Conservation (phyloP, 2,113 vertebrate species). For the Platichthys flesus region DNA sequence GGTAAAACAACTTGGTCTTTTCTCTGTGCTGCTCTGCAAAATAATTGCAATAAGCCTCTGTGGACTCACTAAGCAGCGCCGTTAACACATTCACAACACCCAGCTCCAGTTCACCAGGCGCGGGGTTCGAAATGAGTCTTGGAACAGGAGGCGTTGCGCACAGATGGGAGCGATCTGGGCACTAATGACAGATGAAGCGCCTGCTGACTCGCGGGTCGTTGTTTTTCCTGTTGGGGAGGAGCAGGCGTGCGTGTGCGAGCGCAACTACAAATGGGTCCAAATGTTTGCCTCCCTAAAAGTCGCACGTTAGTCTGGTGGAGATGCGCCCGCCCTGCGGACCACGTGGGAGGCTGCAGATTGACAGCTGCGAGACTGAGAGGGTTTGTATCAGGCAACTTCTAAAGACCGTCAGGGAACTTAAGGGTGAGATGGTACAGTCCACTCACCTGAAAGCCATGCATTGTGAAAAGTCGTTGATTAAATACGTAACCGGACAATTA, state of each 20-base stretch:
- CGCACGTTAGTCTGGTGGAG: constrained; percentile 46
- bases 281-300: constrained; percentile 66
- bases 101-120: constrained; percentile 6
- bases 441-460: not conserved
- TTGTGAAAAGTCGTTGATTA: not conserved
- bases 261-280: constrained; percentile 39
- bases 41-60: not conserved
- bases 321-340: constrained; percentile 77
- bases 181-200: constrained; percentile 25
- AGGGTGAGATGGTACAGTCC: no score
- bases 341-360: constrained; percentile 74
- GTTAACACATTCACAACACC: no score
- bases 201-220: constrained; percentile 33
- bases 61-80: not conserved
- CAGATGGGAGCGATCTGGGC: constrained; percentile 53
- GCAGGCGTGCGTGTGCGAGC: constrained; percentile 33
- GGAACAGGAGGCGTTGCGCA: constrained; percentile 43
- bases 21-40: not conserved
- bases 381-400: not conserved
- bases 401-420: no score
- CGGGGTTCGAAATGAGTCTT: constrained; percentile 47
- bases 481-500: not conserved
- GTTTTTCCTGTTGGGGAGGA: constrained; percentile 48
- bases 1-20: not conserved
- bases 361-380: constrained; percentile 39